These are phyloP conservation scores for Xanthorhoe designata DNA, from an alignment of 2,888 invertebrate species.

Conservation along the genomic window DNA sequence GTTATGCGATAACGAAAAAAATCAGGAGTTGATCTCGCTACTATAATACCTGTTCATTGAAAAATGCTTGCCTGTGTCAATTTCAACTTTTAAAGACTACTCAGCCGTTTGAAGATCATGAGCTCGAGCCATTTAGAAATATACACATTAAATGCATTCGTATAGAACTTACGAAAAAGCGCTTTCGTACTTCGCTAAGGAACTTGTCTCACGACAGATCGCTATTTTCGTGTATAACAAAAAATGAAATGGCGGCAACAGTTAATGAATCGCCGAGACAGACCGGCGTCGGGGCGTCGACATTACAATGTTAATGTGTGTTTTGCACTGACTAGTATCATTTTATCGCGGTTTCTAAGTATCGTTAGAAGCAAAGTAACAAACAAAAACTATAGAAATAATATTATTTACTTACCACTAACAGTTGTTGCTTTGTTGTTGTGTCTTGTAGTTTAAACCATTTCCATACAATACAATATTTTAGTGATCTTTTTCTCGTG, in stretches of 20 bases:
- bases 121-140: no score
- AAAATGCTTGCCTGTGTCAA: neutral
- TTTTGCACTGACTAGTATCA: slow-evolving; percentile 33
- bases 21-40: neutral
- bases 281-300: slow-evolving; percentile 41
- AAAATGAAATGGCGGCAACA: slow-evolving; percentile 43
- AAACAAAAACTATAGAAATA: neutral
- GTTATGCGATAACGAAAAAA: neutral
- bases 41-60: no score
- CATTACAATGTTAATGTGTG: slow-evolving; percentile 43
- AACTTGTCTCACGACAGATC: slow-evolving; percentile 15
- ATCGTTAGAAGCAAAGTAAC: neutral
- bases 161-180: neutral
- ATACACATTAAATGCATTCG: no score
- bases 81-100: neutral
- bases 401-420: no score
- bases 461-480: no score
- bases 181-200: neutral
- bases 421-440: no score
- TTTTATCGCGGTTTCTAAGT: slow-evolving; percentile 25
- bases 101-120: no score
- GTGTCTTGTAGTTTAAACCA: no score
- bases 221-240: slow-evolving; percentile 47
- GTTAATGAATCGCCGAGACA: slow-evolving; percentile 43
- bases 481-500: no score